Percentiles rank a stretch among this genome's conserved stretches.
phyloP scores from a whole-genome alignment of 2,888 invertebrate species.

The Julus scandinavius region DNA sequence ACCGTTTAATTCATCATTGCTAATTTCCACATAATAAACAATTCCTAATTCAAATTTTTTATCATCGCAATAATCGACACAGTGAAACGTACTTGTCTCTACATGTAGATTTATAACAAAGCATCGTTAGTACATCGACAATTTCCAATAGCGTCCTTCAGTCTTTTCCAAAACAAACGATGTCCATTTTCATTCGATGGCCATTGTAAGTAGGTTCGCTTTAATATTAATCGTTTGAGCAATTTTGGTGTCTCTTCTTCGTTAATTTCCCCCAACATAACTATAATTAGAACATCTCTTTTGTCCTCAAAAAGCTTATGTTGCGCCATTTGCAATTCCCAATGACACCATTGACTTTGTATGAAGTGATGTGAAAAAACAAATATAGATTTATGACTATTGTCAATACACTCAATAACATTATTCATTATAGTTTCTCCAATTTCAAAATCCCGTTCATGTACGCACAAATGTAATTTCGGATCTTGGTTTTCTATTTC shows the following conservation, averaged over 20 bases:
- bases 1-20: too few relatives aligned
- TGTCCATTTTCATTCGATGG: background rate
- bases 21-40: too few relatives aligned
- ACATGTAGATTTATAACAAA: too few relatives aligned
- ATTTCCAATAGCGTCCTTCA: slow-evolving; percentile 43
- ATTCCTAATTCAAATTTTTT: too few relatives aligned
- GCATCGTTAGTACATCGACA: slow-evolving; percentile 23
- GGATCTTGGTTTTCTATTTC: slow-evolving; percentile 47
- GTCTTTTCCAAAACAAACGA: slow-evolving; percentile 52
- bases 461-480: slow-evolving; percentile 71
- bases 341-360: slow-evolving; percentile 78
- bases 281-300: slow-evolving; percentile 71
- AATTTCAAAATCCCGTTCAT: slow-evolving; percentile 76
- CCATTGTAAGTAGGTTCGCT: slow-evolving; percentile 51
- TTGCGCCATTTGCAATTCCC: slow-evolving; percentile 77
- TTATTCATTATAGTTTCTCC: slow-evolving; percentile 75
- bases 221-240: background rate
- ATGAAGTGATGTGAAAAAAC: slow-evolving; percentile 77
- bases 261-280: slow-evolving; percentile 68
- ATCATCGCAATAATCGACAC: too few relatives aligned
- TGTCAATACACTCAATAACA: slow-evolving; percentile 74
- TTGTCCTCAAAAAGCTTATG: slow-evolving; percentile 73
- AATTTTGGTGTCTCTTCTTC: background rate
- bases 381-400: slow-evolving; percentile 74
- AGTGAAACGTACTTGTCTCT: too few relatives aligned